A percentile compares a stretch with the other conserved stretches of the same genome.
Conservation (phyloP, 2,113 vertebrate species). For the Anser cygnoides region DNA sequence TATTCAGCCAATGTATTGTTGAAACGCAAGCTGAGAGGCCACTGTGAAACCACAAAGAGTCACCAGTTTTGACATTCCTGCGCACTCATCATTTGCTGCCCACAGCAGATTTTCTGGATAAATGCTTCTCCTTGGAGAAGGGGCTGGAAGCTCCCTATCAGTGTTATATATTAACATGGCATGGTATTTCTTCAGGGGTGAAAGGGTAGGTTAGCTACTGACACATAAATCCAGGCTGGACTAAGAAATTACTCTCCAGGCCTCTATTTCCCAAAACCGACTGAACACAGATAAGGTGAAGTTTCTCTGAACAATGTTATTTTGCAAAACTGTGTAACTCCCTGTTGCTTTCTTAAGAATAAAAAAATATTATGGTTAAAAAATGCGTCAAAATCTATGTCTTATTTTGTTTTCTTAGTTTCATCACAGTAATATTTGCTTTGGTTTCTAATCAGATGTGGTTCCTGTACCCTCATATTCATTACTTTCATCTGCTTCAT, state of each 20-base stretch:
- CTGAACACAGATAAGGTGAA: background rate
- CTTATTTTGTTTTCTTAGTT: background rate
- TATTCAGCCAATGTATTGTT: background rate
- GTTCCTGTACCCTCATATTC: background rate
- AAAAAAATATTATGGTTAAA: background rate
- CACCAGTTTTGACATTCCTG: background rate
- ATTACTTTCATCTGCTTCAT: background rate
- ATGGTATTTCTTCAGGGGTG: background rate
- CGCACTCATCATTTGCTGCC: background rate
- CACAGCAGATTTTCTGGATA: background rate
- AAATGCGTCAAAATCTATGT: background rate
- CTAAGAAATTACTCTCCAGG: background rate
- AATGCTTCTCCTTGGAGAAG: background rate
- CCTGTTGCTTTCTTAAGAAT: slow-evolving; percentile 38
- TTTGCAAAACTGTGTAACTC: slow-evolving; percentile 13
- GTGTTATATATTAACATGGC: background rate
- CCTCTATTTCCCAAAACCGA: background rate
- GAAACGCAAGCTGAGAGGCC: background rate
- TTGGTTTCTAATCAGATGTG: background rate
- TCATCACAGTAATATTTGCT: background rate
- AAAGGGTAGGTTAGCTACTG: background rate
- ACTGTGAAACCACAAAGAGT: background rate
- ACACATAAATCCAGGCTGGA: background rate
- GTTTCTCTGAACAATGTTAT: background rate
- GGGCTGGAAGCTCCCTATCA: background rate